phyloP scores from a whole-genome alignment of 2,888 invertebrate genomes.

The Lepetodrilus schrolli region DNA sequence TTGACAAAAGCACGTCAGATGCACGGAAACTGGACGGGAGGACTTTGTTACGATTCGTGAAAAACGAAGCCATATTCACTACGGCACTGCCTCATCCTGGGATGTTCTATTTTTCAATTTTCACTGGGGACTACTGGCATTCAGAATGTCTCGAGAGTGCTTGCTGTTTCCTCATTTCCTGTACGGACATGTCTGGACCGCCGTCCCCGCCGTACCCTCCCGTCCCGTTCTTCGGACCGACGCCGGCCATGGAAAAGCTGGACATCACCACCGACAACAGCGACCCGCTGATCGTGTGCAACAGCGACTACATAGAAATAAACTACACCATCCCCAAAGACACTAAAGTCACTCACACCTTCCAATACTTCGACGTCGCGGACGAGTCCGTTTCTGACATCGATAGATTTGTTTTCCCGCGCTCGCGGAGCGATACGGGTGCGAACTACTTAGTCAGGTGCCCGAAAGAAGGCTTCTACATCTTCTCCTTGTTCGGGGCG shows the following conservation, averaged over 20 bases:
- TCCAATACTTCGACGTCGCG: conserved; percentile 66
- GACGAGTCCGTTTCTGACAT: conserved; percentile 66
- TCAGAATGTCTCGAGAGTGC: conserved; percentile 72
- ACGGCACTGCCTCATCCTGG: conserved; percentile 75
- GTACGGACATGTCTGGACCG: conserved; percentile 56
- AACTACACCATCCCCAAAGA: conserved; percentile 62
- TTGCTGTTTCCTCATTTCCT: conserved; percentile 70
- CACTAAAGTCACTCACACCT: conserved; percentile 68
- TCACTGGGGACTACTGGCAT: conserved; percentile 70
- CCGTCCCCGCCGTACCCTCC: conserved; percentile 66
- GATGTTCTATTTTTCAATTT: conserved; percentile 75
- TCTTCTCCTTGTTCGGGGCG: conserved; percentile 70
- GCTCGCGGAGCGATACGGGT: conserved; percentile 63
- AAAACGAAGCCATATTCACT: conserved; percentile 72
- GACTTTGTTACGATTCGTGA: conserved; percentile 63
- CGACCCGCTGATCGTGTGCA: conserved; percentile 66
- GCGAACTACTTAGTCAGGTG: conserved; percentile 72
- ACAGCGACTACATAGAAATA: conserved; percentile 68
- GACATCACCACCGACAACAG: conserved; percentile 58
- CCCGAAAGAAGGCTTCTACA: conserved; percentile 72
- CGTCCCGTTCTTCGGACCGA: conserved; percentile 69
- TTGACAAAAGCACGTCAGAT: conserved; percentile 53
- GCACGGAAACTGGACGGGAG: conserved; percentile 61
- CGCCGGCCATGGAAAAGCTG: conserved; percentile 64
- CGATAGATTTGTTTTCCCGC: conserved; percentile 68